A percentile compares a stretch with the other conserved stretches of the same genome.
Evolutionary conservation across 2,797 vertebrate species (phyloP).

Genomic region (Anas acuta): DNA sequence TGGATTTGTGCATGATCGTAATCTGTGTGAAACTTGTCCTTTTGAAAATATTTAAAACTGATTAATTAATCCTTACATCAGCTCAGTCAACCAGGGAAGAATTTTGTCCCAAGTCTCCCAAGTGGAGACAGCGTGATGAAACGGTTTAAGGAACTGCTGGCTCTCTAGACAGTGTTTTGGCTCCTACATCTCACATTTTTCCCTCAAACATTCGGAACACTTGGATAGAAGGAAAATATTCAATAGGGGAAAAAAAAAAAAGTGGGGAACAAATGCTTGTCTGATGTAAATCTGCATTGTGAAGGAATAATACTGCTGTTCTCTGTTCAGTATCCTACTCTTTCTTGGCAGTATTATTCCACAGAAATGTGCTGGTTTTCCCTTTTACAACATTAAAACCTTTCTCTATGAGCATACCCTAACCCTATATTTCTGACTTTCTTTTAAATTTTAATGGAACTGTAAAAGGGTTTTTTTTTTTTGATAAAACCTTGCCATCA

Average conservation of each 20-base stretch:
- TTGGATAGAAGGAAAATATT: conserved; percentile 33
- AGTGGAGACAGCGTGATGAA: conserved; percentile 11
- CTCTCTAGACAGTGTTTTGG: conserved; percentile 23
- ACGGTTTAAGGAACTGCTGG: conserved; percentile 14
- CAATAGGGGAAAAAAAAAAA: not conserved
- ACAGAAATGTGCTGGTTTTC: not conserved
- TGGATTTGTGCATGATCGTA: not conserved
- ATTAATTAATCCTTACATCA: not conserved
- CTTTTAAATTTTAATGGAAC: conserved; percentile 27
- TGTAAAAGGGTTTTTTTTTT: not conserved
- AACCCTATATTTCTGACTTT: not conserved
- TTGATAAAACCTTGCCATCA: not conserved
- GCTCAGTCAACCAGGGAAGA: not conserved
- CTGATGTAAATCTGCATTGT: not conserved
- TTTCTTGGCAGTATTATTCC: not conserved
- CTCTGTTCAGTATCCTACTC: not conserved
- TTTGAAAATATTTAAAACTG: not conserved
- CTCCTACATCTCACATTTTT: not conserved
- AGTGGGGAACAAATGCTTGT: not conserved
- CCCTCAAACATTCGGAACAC: not conserved
- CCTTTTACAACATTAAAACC: conserved; percentile 3
- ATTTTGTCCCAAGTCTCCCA: conserved; percentile 1
- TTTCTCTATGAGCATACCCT: not conserved
- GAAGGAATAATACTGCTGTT: not conserved
- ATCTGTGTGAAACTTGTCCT: not conserved